phyloP scores from a whole-genome alignment of 2,797 vertebrate species.

The Gephyroberyx darwinii region DNA sequence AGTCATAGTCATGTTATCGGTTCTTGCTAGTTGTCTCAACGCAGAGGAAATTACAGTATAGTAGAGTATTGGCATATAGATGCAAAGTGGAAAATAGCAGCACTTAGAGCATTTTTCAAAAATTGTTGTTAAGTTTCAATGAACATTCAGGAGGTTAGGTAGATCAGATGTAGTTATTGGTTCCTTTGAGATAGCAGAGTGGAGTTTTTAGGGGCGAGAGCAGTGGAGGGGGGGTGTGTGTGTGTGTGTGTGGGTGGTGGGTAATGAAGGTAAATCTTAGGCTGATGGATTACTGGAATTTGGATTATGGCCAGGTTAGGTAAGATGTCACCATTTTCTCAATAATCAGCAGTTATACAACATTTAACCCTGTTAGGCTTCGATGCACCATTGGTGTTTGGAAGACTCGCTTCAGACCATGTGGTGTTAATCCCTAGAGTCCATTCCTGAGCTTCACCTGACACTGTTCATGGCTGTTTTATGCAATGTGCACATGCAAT shows the following conservation, averaged over 20 bases:
- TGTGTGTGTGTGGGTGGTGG: not conserved
- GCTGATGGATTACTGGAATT: not conserved
- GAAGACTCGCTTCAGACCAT: not conserved
- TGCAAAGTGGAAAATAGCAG: too few relatives aligned
- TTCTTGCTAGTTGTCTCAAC: too few relatives aligned
- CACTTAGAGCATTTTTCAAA: too few relatives aligned
- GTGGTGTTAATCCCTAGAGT: not conserved
- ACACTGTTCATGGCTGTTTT: not conserved
- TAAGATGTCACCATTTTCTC: not conserved
- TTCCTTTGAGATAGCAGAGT: not conserved
- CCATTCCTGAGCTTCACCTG: not conserved
- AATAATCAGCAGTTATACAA: conserved; percentile 21
- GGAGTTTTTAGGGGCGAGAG: not conserved
- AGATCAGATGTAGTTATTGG: not conserved
- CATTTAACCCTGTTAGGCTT: conserved; percentile 4
- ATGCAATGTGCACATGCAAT: not conserved
- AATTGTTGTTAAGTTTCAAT: too few relatives aligned
- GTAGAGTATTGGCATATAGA: too few relatives aligned
- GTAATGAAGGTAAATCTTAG: not conserved
- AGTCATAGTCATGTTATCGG: too few relatives aligned
- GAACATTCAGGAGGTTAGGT: not conserved
- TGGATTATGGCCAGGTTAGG: conserved; percentile 9
- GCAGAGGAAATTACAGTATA: too few relatives aligned
- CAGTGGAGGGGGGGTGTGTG: not conserved
- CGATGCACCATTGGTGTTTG: not conserved